These are phyloP conservation scores for Tetragonula carbonaria DNA, from an alignment of 2,888 invertebrate species.

Conservation along the genomic window DNA sequence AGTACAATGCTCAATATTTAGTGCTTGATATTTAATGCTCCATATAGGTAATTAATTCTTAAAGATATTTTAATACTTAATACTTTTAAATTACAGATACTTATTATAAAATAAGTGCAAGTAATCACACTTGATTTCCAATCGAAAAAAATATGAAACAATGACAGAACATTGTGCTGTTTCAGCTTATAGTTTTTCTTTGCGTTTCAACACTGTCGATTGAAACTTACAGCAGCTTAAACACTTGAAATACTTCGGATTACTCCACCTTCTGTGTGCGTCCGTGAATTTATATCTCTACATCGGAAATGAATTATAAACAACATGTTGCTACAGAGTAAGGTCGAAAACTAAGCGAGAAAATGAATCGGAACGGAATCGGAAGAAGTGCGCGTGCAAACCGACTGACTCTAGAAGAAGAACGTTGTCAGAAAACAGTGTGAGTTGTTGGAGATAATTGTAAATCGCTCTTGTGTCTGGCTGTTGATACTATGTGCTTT, in stretches of 20 bases:
- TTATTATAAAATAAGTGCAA: background rate
- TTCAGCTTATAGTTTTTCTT: no score
- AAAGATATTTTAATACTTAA: no score
- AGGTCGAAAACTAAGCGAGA: slow-evolving; percentile 16
- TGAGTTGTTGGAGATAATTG: slow-evolving; percentile 48
- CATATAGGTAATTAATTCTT: no score
- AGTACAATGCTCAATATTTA: no score
- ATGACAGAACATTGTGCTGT: background rate
- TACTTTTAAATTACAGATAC: background rate
- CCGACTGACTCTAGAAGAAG: slow-evolving; percentile 28
- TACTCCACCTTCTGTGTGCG: background rate
- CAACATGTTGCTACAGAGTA: slow-evolving; percentile 6
- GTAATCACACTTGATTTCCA: background rate
- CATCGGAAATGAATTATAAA: slow-evolving; percentile 2
- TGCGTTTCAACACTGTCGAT: background rate
- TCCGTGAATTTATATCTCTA: slow-evolving; percentile 8
- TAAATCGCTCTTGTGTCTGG: slow-evolving; percentile 40
- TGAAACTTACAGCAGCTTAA: slow-evolving; percentile 15
- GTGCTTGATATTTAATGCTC: no score
- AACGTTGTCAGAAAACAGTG: slow-evolving; percentile 42
- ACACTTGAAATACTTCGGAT: background rate
- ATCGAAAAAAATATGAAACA: background rate
- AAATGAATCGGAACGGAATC: slow-evolving; percentile 11
- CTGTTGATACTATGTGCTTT: slow-evolving; percentile 36
- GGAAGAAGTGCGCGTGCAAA: background rate